These are phyloP conservation scores for Drosophila sturtevanti DNA, from an alignment of 1,140 invertebrate species.

Conservation along the genomic window DNA sequence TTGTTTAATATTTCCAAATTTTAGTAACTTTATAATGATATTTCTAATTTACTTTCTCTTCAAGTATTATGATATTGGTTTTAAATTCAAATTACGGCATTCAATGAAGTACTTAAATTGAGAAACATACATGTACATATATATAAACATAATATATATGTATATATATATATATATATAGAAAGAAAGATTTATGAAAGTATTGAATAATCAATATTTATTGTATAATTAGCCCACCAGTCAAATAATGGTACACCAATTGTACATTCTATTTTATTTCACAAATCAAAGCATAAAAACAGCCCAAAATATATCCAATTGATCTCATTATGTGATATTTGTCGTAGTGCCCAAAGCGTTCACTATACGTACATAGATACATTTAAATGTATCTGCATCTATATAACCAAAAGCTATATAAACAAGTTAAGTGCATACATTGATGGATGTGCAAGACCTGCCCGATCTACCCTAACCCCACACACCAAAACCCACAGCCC, in stretches of 20 bases:
- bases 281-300: conserved; percentile 34
- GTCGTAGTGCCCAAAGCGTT: conserved; percentile 80
- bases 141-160: background rate
- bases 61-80: conserved; percentile 44
- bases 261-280: conserved; percentile 44
- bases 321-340: conserved; percentile 81
- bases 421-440: conserved; percentile 51
- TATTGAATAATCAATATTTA: conserved; percentile 14
- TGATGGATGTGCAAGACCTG: conserved; percentile 16
- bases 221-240: conserved; percentile 51
- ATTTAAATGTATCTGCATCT: conserved; percentile 26
- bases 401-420: conserved; percentile 59
- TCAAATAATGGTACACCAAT: conserved; percentile 45
- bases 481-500: background rate
- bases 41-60: conserved; percentile 5
- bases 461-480: conserved; percentile 24
- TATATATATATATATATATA: conserved; percentile 17
- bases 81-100: background rate
- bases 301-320: conserved; percentile 76
- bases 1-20: background rate
- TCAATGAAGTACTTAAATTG: conserved; percentile 31
- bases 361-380: conserved; percentile 55
- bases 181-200: background rate
- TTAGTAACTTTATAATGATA: background rate
- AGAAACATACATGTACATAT: conserved; percentile 8